Conservation (phyloP, 2,113 vertebrate genomes). For the Scophthalmus maximus region DNA sequence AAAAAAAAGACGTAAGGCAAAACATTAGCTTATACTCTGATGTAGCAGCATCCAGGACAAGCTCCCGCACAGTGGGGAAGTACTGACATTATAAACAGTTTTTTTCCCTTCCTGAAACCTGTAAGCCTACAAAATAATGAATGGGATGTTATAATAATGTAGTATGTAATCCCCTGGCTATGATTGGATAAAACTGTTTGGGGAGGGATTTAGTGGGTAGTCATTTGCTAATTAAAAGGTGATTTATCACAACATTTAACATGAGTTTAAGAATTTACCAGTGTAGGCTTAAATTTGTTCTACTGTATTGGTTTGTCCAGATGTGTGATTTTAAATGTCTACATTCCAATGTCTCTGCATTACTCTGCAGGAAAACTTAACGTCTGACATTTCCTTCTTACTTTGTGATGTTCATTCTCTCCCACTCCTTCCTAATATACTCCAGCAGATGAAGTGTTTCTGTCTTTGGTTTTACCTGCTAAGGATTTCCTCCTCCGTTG, state of each 20-base stretch:
- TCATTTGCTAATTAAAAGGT: neutral
- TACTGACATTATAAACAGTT: no score
- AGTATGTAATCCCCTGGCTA: no score
- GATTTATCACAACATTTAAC: neutral
- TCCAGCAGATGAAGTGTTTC: neutral
- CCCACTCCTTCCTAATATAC: neutral
- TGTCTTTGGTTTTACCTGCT: constrained; percentile 3
- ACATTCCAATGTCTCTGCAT: no score
- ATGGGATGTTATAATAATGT: no score
- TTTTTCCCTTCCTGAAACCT: no score
- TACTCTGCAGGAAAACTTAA: neutral
- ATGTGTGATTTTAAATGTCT: neutral
- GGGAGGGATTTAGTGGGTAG: no score
- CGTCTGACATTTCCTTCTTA: neutral
- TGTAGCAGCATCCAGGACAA: no score
- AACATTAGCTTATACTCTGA: no score
- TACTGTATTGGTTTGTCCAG: neutral
- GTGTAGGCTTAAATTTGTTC: neutral
- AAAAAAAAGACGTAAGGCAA: no score
- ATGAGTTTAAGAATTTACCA: neutral
- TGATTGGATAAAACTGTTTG: no score
- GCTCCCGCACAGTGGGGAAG: no score
- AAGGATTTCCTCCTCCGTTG: neutral
- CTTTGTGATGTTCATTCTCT: neutral
- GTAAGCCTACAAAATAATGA: no score